Base-by-base conservation (phyloP, 2,888 invertebrate species). In the Drosophila ustulata region DNA sequence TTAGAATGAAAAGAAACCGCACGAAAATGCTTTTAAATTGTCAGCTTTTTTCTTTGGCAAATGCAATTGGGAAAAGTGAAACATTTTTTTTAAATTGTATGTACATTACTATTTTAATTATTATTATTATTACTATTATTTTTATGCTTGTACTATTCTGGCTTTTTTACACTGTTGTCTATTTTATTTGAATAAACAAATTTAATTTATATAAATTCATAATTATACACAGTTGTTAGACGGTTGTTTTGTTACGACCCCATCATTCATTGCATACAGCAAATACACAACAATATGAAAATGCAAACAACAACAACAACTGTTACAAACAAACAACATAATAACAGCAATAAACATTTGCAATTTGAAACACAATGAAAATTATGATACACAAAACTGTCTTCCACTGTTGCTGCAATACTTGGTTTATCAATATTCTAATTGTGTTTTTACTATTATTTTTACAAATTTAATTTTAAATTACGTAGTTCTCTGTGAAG, bases 341-440 rank as follows among this genome's bases (percentile, higher is more conserved):
- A 55, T 51, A 30, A 65, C 61, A 58, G 37, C 58, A 66, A 26
- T 55, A 61, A 55, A 66, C 66, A 51, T 61, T 50, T 64, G 75
- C 78, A 78, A 77, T 70, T 58, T 58, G 41, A 51, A 67, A 75
- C 43, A 59, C 56, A 71, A 59, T 52, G 52, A 71, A 66, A 53
- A 63, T 50, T 11, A 58, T 79, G 23, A 62, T 50, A 78, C 49
- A 61, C 57, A 71, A 73, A 76, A 82, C 73, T 83, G 90, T 90
- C 90, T 90, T 90, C 90, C 90, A 91, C 86, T 89, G 84, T 82
- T 89, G 89, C 90, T 90, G 90, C 89, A 90, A 90, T 90, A 90
- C 66, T 34, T 59, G 57, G 71, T 55, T 56, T 70, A 79, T 75
- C 4, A 65, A 50, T 58, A 50, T 45, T 75, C 66, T 46, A 66